Base-by-base conservation (phyloP, 2,797 vertebrate genomes). In the Gallinago solitaria region DNA sequence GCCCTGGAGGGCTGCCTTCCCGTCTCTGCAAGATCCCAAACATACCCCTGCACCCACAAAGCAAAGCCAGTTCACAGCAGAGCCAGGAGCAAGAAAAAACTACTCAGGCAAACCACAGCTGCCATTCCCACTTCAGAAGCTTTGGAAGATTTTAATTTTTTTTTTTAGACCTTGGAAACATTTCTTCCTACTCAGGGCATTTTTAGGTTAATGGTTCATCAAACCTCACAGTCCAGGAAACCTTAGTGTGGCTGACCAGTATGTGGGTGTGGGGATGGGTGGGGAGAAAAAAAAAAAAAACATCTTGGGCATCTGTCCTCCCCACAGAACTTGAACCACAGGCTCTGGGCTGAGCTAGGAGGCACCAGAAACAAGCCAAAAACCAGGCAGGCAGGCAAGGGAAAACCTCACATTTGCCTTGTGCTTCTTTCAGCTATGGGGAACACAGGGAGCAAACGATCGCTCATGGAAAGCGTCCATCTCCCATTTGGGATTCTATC, bases 151-250 rank as follows among this genome's bases (percentile, higher is more conserved):
- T 83, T 73, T 91, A 28, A 23, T 15, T 14, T 28, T 57, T 57
- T 23, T n/a, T 27, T 37, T 60, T 27, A 91, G 83, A 47, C 60
- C 77, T 95, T 93, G 94, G 90, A 96, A 95, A 68, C 60, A 25
- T 89, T 95, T 91, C 85, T 89, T 90, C 87, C 90, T 90, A 84
- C 77, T 89, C 88, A 79, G 41, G 68, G 83, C 93, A 95, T 91
- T 96, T 95, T 96, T 94, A 93, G 53, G 56, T 91, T 95, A 93
- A 89, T 39, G 87, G 91, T 94, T 95, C 95, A 95, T 94, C 80
- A 89, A 93, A 87, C 77, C 85, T 67, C 93, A 92, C 59, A 90
- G 89, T 63, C 71, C 94, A 95, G 86, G 92, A 95, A 97, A 93
- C 64, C 63, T 67, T 76, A 30, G 81, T 76, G 81, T 70, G 83